These are phyloP conservation scores for Eretmocerus hayati DNA, from an alignment of 2,888 invertebrate species.

Conservation along the genomic window DNA sequence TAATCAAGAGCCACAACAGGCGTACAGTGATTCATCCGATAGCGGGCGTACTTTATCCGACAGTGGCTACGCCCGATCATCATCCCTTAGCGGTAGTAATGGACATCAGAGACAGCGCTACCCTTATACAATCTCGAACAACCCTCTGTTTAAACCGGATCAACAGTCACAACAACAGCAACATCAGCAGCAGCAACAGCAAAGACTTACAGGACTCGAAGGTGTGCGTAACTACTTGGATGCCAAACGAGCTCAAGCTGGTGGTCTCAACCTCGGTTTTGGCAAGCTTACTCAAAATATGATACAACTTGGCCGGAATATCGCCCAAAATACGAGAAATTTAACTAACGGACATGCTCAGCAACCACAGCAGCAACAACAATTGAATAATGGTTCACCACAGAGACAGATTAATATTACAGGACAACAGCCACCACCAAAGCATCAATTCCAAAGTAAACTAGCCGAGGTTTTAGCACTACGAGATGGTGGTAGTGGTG, in stretches of 20 bases:
- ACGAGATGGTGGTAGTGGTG: constrained; percentile 24
- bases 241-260: constrained; percentile 37
- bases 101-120: constrained; percentile 32
- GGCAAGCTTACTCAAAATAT: constrained; percentile 42
- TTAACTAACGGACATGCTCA: constrained; percentile 18
- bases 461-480: constrained; percentile 40
- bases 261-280: constrained; percentile 37
- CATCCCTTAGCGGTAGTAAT: constrained; percentile 28
- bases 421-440: no score
- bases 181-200: constrained; percentile 40
- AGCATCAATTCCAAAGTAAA: constrained; percentile 38
- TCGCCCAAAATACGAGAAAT: constrained; percentile 34
- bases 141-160: constrained; percentile 40
- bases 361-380: constrained; percentile 34
- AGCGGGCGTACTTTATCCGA: constrained; percentile 33
- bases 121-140: constrained; percentile 41
- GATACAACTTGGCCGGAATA: constrained; percentile 41
- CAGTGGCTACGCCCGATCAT: constrained; percentile 31
- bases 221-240: constrained; percentile 42
- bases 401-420: constrained; percentile 26
- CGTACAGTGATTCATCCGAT: constrained; percentile 29
- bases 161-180: constrained; percentile 28
- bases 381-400: constrained; percentile 34
- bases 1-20: constrained; percentile 26
- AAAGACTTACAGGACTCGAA: constrained; percentile 39